Evolutionary conservation across 2,113 vertebrate genomes (phyloP), one percentile per base, ranked within the genome.

Genomic region (Anguilla japonica): DNA sequence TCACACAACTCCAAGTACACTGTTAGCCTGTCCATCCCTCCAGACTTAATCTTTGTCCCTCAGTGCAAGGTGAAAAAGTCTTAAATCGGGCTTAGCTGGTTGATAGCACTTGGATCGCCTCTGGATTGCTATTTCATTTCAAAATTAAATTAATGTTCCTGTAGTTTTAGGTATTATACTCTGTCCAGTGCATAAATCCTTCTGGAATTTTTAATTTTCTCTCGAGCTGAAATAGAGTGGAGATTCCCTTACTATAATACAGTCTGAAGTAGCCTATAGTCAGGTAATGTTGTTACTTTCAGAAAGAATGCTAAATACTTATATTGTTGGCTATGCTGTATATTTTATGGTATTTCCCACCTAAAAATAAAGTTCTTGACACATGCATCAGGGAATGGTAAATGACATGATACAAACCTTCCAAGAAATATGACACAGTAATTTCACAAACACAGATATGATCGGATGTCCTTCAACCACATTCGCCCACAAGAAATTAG

Each of bases 101-200:
- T 16, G 79, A 53, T 41, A n/a, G 50, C 46, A 85, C 79, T 81
- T 85, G 43, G 50, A 85, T 50, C 53, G 20, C 14, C 81, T 50
- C 84, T 80, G 41, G 14, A 26, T 40, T 85, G 22, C n/a, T 80
- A 39, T 60, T 34, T 57, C 43, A 78, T 14, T 78, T 50, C 50
- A 43, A 78, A 39, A 46, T 78, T 79, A 71, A 5, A 71, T 75
- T 20, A 84, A 26, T 50, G 63, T 50, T n/a, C 20, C 43, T 84
- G 41, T 46, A 41, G 46, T 78, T 41, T n/a, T 34, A 8, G 63
- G 63, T 26, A 41, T 43, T 78, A 16, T 11, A 78, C 8, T 75
- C 41, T 75, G 26, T 14, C 71, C n/a, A 34, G 2, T 75, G 34
- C n/a, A 34, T n/a, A 71, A 75, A 5, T 84, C 40, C 26, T 29